These are phyloP conservation scores for Lampris megalopsis DNA, from an alignment of 2,113 vertebrate genomes.

Conservation along the genomic window DNA sequence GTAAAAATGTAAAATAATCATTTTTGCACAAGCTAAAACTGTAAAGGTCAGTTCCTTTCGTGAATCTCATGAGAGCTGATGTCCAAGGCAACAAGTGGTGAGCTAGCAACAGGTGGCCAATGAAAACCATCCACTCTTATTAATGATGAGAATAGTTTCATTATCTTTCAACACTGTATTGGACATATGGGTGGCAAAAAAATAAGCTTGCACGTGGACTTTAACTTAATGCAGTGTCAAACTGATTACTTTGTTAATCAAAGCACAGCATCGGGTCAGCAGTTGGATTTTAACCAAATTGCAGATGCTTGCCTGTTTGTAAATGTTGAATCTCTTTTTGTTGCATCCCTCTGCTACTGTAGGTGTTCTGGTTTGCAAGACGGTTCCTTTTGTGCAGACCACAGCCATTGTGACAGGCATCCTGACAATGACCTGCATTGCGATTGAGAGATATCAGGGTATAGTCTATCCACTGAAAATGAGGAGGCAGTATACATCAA, in stretches of 20 bases:
- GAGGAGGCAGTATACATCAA: constrained; percentile 83
- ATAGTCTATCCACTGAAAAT: constrained; percentile 86
- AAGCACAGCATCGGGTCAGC: too few relatives aligned
- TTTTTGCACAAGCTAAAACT: too few relatives aligned
- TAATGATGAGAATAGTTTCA: neutral
- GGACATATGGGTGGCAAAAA: neutral
- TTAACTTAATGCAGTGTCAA: too few relatives aligned
- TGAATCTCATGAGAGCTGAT: too few relatives aligned
- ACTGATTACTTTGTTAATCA: too few relatives aligned
- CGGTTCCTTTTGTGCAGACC: constrained; percentile 87
- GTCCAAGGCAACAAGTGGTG: neutral
- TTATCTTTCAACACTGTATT: neutral
- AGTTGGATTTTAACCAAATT: too few relatives aligned
- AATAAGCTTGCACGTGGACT: too few relatives aligned
- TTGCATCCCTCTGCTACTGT: constrained; percentile 13
- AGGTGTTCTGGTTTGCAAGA: constrained; percentile 87
- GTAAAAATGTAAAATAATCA: too few relatives aligned
- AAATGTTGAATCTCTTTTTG: neutral
- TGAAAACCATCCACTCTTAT: constrained; percentile 24
- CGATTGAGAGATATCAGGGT: constrained; percentile 86
- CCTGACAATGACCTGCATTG: constrained; percentile 88
- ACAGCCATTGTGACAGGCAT: constrained; percentile 86
- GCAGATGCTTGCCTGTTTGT: too few relatives aligned
- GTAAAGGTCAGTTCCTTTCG: too few relatives aligned
- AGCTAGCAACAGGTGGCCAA: constrained; percentile 12